A percentile compares a stretch with the other conserved stretches of the same genome.
phyloP scores from a whole-genome alignment of 2,113 vertebrate genomes.

The Aptenodytes forsteri region DNA sequence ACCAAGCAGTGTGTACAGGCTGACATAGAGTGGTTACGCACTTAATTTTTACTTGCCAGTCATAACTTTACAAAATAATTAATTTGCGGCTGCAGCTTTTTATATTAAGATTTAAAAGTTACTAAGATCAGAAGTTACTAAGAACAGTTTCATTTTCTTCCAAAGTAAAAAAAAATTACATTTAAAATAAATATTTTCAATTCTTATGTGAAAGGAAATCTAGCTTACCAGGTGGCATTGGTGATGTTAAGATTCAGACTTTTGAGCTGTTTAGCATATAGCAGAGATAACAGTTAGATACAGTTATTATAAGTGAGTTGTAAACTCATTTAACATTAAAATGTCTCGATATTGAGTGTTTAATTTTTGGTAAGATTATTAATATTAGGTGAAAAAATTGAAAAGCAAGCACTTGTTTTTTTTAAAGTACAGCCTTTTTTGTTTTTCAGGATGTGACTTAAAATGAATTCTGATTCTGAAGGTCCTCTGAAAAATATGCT shows the following conservation, averaged over 20 bases:
- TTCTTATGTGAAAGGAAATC: background rate
- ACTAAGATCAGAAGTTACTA: background rate
- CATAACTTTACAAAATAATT: background rate
- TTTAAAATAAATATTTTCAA: background rate
- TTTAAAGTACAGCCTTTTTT: background rate
- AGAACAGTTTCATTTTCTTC: background rate
- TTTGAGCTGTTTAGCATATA: background rate
- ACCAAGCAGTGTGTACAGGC: background rate
- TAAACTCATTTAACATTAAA: background rate
- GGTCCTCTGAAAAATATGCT: constrained; percentile 15
- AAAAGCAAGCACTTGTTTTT: background rate
- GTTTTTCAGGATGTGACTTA: constrained; percentile 52
- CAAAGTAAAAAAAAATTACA: background rate
- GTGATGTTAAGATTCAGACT: background rate
- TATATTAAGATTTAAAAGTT: background rate
- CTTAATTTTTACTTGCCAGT: background rate
- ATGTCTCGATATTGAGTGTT: background rate
- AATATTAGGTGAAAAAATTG: background rate
- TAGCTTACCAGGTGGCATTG: background rate
- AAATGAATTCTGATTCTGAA: constrained; percentile 48
- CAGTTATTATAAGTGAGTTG: background rate
- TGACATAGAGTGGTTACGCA: background rate
- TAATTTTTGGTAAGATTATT: background rate
- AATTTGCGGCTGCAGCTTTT: background rate
- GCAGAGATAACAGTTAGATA: background rate